Percentiles rank a stretch among this genome's conserved stretches.
Evolutionary conservation across 92 coral and sea anemone species (phyloP).

Genomic region (Epizoanthus fatuus): DNA sequence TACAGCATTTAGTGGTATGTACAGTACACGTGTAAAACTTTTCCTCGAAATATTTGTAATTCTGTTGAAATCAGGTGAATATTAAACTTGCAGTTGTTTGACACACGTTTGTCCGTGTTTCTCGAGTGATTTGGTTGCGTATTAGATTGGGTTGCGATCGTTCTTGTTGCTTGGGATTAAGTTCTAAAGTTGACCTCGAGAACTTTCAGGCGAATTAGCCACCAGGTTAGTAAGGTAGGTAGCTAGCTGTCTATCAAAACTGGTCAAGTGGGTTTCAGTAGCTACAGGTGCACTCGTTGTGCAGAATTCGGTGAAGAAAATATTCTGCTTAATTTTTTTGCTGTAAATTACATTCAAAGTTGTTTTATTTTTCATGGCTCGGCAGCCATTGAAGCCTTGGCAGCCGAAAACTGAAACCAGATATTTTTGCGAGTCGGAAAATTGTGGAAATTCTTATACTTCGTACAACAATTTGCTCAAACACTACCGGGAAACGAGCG

Average conservation of each 20-base stretch:
- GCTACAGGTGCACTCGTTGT: too few species aligned
- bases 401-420: background rate
- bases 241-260: background rate
- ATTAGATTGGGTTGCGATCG: background rate
- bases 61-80: too few species aligned
- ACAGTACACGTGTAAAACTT: too few species aligned
- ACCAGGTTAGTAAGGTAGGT: background rate
- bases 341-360: too few species aligned
- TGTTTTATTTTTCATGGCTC: background rate
- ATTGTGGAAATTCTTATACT: background rate
- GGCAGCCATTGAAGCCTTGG: background rate
- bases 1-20: too few species aligned
- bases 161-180: background rate
- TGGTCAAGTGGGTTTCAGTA: background rate
- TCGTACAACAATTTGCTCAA: background rate
- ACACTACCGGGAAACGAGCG: conserved; percentile 17
- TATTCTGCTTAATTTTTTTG: too few species aligned
- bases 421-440: background rate
- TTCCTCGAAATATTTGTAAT: too few species aligned
- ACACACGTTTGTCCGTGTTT: too few species aligned
- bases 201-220: background rate
- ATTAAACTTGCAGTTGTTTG: too few species aligned
- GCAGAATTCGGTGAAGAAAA: too few species aligned
- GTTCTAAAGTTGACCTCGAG: background rate
- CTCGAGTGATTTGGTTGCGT: too few species aligned